Conservation (phyloP, 2,113 vertebrate genomes). For the Cheilinus undulatus region DNA sequence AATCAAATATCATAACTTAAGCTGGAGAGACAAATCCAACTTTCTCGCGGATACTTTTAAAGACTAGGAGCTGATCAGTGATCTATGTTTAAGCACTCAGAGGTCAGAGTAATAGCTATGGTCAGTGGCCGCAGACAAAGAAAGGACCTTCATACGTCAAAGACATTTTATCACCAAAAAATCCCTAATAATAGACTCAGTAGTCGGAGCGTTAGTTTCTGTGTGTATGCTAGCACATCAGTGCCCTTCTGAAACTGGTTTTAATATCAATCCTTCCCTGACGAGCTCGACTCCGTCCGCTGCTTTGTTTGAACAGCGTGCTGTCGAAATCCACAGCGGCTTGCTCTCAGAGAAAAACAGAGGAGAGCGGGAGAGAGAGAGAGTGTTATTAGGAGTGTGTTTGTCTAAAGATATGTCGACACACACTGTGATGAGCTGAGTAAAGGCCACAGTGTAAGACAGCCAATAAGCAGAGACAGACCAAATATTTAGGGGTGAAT, state of each 20-base stretch:
- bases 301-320: slow-evolving; percentile 56
- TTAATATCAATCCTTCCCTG: slow-evolving; percentile 56
- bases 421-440: slow-evolving; percentile 66
- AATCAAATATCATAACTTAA: too few relatives aligned
- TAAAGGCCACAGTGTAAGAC: slow-evolving; percentile 67
- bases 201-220: neutral
- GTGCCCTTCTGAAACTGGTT: slow-evolving; percentile 43
- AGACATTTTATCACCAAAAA: neutral
- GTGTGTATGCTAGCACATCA: neutral
- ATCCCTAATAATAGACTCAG: neutral
- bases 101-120: too few relatives aligned
- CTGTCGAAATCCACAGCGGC: slow-evolving; percentile 49
- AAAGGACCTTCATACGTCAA: neutral
- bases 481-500: slow-evolving; percentile 63
- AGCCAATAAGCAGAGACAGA: slow-evolving; percentile 52
- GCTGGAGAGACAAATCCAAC: too few relatives aligned
- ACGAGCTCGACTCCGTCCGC: slow-evolving; percentile 27
- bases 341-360: slow-evolving; percentile 9
- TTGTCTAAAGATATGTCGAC: slow-evolving; percentile 69
- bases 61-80: too few relatives aligned
- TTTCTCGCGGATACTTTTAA: too few relatives aligned
- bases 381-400: slow-evolving; percentile 66
- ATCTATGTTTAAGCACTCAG: too few relatives aligned
- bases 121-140: neutral
- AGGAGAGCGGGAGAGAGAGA: slow-evolving; percentile 1